phyloP scores from a whole-genome alignment of 2,888 invertebrate genomes.

The Scaptomyza flava region DNA sequence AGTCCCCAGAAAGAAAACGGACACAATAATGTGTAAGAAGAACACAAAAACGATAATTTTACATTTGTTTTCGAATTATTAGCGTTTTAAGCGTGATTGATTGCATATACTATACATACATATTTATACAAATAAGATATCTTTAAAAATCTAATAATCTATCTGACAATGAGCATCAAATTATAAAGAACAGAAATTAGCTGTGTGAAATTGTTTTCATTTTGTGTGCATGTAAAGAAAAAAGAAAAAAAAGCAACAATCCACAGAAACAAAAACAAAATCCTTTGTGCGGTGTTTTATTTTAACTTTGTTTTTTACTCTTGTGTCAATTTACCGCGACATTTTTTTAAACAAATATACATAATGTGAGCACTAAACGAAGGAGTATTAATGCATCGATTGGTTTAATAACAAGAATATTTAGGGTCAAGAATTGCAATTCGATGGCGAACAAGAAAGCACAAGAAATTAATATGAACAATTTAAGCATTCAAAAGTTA shows the following conservation, averaged over 20 bases:
- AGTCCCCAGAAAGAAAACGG: conserved; percentile 8
- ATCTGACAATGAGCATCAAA: conserved; percentile 59
- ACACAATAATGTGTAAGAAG: conserved; percentile 10
- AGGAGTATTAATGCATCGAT: conserved; percentile 42
- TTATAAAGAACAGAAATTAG: conserved; percentile 64
- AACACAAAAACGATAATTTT: conserved; percentile 42
- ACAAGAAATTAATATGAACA: conserved; percentile 68
- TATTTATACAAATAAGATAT: conserved; percentile 43
- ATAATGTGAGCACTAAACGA: conserved; percentile 34
- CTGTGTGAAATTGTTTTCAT: conserved; percentile 63
- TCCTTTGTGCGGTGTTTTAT: conserved; percentile 48
- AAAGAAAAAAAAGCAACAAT: conserved; percentile 1
- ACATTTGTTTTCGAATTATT: conserved; percentile 66
- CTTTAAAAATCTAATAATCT: conserved; percentile 48
- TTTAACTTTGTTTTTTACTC: conserved; percentile 52
- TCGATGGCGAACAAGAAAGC: conserved; percentile 67
- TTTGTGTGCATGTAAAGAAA: conserved; percentile 19
- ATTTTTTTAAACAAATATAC: conserved; percentile 52
- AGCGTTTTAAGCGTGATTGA: conserved; percentile 46
- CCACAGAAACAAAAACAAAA: not conserved
- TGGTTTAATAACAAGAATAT: conserved; percentile 34
- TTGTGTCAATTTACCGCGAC: conserved; percentile 62
- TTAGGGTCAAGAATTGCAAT: conserved; percentile 33
- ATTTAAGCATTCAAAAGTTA: conserved; percentile 63
- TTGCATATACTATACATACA: conserved; percentile 43